Percentiles rank a stretch among this genome's conserved stretches.
These are phyloP conservation scores for Argyra leucocephala DNA, from an alignment of 2,888 invertebrate genomes.

Conservation along the genomic window DNA sequence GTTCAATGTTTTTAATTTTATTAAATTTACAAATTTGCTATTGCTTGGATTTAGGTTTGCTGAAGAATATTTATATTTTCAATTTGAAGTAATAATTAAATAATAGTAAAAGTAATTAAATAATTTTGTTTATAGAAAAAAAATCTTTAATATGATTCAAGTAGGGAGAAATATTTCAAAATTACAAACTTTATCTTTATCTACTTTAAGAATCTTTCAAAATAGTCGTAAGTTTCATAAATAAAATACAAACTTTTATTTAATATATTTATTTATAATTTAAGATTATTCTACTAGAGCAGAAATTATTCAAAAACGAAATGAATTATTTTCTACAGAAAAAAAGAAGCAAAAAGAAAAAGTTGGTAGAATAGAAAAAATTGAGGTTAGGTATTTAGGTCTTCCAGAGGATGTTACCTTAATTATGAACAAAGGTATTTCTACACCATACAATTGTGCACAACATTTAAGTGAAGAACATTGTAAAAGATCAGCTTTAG, in stretches of 20 bases:
- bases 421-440: slow-evolving; percentile 82
- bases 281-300: slow-evolving; percentile 23
- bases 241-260: not conserved
- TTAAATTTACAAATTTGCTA: too few relatives aligned
- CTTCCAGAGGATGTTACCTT: slow-evolving; percentile 63
- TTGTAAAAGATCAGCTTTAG: slow-evolving; percentile 62
- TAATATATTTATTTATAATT: not conserved
- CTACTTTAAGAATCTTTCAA: not conserved
- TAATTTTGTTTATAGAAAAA: too few relatives aligned
- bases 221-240: not conserved
- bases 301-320: slow-evolving; percentile 50
- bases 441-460: slow-evolving; percentile 88
- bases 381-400: slow-evolving; percentile 72
- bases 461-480: slow-evolving; percentile 70
- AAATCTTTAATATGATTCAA: not conserved
- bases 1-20: not conserved
- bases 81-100: too few relatives aligned
- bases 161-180: not conserved
- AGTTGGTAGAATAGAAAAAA: slow-evolving; percentile 83
- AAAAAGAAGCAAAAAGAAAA: slow-evolving; percentile 60
- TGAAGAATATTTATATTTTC: too few relatives aligned
- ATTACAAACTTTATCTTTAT: not conserved
- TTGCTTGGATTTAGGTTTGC: too few relatives aligned
- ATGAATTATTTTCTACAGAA: slow-evolving; percentile 68
- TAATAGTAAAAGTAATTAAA: too few relatives aligned